Percentiles rank a stretch among this genome's conserved stretches.
Conservation (phyloP, 2,113 vertebrate genomes). For the Tetrax tetrax region DNA sequence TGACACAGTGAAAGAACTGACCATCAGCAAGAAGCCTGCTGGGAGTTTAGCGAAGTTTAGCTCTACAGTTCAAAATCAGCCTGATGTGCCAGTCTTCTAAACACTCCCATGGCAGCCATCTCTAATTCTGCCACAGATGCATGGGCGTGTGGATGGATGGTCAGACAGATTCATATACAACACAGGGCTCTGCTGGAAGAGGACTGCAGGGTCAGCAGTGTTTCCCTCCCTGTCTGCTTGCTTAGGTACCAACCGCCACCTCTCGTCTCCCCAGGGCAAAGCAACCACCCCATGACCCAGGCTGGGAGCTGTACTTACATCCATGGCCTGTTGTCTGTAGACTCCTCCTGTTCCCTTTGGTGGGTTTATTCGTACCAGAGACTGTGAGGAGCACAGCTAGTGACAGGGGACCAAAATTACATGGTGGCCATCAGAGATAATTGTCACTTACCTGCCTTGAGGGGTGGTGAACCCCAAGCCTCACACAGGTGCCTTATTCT, state of each 20-base stretch:
- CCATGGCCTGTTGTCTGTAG: not conserved
- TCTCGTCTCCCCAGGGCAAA: not conserved
- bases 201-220: not conserved
- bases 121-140: not conserved
- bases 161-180: rapidly evolving
- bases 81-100: not conserved
- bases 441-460: not conserved
- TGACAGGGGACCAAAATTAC: not conserved
- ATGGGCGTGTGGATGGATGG: not conserved
- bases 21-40: not conserved
- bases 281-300: not conserved
- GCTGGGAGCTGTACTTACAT: not conserved
- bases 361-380: not conserved
- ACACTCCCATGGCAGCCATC: not conserved
- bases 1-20: not conserved
- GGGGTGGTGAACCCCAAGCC: not conserved
- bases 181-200: not conserved
- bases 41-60: not conserved
- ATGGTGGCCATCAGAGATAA: not conserved
- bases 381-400: not conserved
- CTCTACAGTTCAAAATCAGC: not conserved
- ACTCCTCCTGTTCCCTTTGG: not conserved
- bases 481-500: not conserved
- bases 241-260: not conserved
- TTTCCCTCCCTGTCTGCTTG: not conserved